phyloP scores from a whole-genome alignment of 2,113 vertebrate genomes.

The Tenebrosternarchus preto region DNA sequence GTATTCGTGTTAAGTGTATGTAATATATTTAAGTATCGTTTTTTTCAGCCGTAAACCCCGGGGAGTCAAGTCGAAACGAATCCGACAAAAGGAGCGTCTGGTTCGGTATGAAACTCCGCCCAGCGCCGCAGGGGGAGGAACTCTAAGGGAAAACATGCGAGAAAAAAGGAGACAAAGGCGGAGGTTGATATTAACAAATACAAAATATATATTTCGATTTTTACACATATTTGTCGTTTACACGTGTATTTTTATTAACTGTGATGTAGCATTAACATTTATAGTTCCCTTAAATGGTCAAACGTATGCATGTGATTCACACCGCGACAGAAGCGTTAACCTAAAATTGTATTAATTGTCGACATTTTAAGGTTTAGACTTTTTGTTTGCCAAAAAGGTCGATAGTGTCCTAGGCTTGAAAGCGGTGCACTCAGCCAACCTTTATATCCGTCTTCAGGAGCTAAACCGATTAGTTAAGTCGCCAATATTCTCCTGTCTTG shows the following conservation, averaged over 20 bases:
- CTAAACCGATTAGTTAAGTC: conserved; percentile 33
- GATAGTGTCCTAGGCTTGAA: background rate
- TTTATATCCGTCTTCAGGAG: background rate
- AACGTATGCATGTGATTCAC: no score
- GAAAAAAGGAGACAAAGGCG: conserved; percentile 71
- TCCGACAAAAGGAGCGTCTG: conserved; percentile 83
- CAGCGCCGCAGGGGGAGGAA: conserved; percentile 85
- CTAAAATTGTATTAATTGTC: background rate
- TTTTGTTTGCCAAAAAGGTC: background rate
- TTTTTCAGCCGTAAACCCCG: conserved; percentile 76
- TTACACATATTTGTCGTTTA: conserved; percentile 37
- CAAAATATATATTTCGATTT: conserved; percentile 3
- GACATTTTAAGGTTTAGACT: background rate
- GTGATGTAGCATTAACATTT: background rate
- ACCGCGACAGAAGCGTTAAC: background rate
- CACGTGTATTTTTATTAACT: background rate
- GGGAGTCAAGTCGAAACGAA: conserved; percentile 79
- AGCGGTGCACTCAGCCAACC: conserved; percentile 6
- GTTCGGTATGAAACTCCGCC: conserved; percentile 84
- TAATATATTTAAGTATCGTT: conserved; percentile 56
- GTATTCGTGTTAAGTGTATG: conserved; percentile 43
- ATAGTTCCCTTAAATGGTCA: background rate
- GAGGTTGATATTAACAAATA: conserved; percentile 66
- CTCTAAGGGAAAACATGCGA: conserved; percentile 74
- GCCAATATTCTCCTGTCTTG: background rate